Conservation (phyloP, 2,888 invertebrate genomes). For the Parascotia fuliginaria region DNA sequence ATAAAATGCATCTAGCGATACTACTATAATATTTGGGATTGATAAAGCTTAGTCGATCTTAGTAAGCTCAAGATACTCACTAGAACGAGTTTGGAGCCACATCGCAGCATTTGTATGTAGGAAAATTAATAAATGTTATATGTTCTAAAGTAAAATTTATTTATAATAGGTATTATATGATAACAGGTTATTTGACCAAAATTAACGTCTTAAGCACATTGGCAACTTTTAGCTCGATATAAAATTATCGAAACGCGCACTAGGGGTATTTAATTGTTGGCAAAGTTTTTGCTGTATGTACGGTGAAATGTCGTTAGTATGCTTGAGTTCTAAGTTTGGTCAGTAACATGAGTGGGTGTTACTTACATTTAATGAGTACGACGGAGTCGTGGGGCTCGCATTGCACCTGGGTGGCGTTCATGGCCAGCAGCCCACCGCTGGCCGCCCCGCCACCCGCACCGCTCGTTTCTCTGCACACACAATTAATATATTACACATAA, state of each 20-base stretch:
- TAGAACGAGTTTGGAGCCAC: constrained; percentile 17
- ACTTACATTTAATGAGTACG: constrained; percentile 91
- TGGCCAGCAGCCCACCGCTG: constrained; percentile 83
- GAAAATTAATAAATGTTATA: no score
- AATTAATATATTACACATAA: constrained; percentile 23
- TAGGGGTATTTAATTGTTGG: no score
- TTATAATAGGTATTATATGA: no score
- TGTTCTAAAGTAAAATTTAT: no score
- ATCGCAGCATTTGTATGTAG: constrained; percentile 24
- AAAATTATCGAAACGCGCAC: no score
- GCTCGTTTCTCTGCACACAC: constrained; percentile 74
- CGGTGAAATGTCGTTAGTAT: background rate
- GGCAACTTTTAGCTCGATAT: background rate
- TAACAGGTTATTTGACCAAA: background rate
- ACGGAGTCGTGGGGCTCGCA: constrained; percentile 89
- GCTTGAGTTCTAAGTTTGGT: background rate
- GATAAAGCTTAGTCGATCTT: no score
- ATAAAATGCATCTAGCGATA: background rate
- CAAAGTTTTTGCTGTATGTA: background rate
- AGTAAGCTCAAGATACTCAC: constrained; percentile 30
- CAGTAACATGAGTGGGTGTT: constrained; percentile 42
- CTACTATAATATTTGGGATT: background rate
- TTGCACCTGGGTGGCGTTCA: constrained; percentile 88
- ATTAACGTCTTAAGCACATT: background rate
- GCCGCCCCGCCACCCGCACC: constrained; percentile 82